Evolutionary conservation across 2,113 vertebrate species (phyloP), one percentile per base, ranked within the genome.

Genomic region (Nothocercus nigrocapillus): DNA sequence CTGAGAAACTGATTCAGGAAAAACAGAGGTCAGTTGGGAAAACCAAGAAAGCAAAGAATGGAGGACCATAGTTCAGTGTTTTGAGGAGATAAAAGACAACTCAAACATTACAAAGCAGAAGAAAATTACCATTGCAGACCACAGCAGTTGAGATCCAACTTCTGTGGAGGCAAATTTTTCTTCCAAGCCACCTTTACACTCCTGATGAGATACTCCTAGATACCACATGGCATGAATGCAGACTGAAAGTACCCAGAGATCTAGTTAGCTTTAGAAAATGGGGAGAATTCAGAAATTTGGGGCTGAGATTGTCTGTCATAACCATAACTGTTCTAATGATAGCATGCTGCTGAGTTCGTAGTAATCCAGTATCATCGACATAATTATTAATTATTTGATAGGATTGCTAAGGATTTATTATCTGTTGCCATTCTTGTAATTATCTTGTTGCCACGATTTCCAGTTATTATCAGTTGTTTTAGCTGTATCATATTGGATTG

Each of bases 301-400:
- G 18, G 19, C 4, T 45, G 22, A 75, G 17, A 5, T 2, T 78
- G 9, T 4, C 13, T 0, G 0, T 5, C 17, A 30, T 13, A 30
- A 32, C 5, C 18, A 44, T 47, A 18, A 47, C 45, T 19, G 67
- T 62, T 93, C 88, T 70, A 47, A 58, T 56, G 21, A 24, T 5
- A 49, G 15, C 1, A 16, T 53, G 8, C 64, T 47, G 9, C 2
- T 62, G 18, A 51, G 21, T 38, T 77, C 73, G 25, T 20, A 53
- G 16, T 8, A 66, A 27, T 66, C 5, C 5, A 34, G 27, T 36
- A 21, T 0, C 19, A 40, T 16, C 85, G 42, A 44, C 22, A 68
- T 27, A 32, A 59, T 58, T 47, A 47, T 8, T 53, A 73, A 44
- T 69, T 40, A 34, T 82, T 74, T 80, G 59, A 45, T 44, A 73